Conservation (phyloP, 2,113 vertebrate species). For the Urocynchramus pylzowi region DNA sequence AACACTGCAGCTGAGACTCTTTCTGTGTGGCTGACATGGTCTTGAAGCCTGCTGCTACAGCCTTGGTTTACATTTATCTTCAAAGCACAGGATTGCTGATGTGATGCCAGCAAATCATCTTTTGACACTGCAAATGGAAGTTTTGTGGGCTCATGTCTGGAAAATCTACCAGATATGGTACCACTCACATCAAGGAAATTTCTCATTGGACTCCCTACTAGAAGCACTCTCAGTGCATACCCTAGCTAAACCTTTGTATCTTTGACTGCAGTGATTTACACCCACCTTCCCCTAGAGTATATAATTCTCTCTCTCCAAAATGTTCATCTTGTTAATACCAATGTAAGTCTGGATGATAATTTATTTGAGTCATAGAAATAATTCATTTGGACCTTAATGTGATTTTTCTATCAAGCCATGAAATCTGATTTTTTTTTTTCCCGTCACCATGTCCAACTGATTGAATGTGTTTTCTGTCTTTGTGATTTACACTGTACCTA, state of each 20-base stretch:
- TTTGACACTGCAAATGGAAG: neutral
- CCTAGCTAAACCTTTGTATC: neutral
- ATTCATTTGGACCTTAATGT: slow-evolving; percentile 55
- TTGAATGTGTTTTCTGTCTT: slow-evolving; percentile 55
- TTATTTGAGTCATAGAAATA: slow-evolving; percentile 63
- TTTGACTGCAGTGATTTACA: slow-evolving; percentile 21
- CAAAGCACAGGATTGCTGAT: neutral
- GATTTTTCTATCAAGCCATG: slow-evolving; percentile 67
- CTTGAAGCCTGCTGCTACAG: neutral
- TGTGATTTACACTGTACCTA: slow-evolving; percentile 30
- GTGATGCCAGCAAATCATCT: slow-evolving; percentile 15
- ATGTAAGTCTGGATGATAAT: slow-evolving; percentile 46
- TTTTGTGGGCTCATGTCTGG: neutral
- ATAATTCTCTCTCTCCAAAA: neutral
- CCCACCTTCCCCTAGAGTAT: neutral
- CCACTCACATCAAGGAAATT: slow-evolving; percentile 3
- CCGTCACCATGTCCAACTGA: neutral
- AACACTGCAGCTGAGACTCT: neutral
- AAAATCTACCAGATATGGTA: neutral
- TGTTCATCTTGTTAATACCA: slow-evolving; percentile 28
- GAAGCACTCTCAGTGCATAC: neutral
- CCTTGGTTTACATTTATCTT: neutral
- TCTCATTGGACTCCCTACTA: neutral
- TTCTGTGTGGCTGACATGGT: neutral
- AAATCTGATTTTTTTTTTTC: slow-evolving; percentile 62